Conservation (phyloP, 1,140 invertebrate genomes). For the Ruditapes philippinarum region DNA sequence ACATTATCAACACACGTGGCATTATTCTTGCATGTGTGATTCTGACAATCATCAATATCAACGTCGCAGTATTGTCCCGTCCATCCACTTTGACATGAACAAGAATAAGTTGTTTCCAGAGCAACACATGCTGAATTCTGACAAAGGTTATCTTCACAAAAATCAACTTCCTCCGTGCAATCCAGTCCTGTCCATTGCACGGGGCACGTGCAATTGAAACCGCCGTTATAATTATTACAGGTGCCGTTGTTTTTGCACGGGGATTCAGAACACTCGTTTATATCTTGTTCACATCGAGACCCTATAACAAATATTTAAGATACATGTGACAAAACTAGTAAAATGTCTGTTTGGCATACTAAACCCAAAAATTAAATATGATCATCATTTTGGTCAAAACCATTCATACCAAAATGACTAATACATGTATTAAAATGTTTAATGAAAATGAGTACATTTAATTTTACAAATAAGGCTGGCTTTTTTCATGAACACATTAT, state of each 20-base stretch:
- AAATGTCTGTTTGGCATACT: too few species aligned
- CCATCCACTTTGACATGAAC: constrained; percentile 95
- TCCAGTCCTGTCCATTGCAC: not conserved
- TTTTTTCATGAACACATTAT: too few species aligned
- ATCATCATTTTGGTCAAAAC: too few species aligned
- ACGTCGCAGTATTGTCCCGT: constrained; percentile 91
- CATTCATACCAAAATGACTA: too few species aligned
- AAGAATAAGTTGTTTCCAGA: constrained; percentile 87
- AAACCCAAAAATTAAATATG: too few species aligned
- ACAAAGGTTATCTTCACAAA: constrained; percentile 18
- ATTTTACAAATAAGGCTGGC: too few species aligned
- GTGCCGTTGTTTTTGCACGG: constrained; percentile 42
- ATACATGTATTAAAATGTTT: too few species aligned
- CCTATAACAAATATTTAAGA: not conserved
- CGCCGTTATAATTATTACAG: constrained; percentile 14
- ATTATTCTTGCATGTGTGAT: constrained; percentile 21
- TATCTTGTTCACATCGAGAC: constrained; percentile 6
- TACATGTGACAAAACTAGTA: too few species aligned
- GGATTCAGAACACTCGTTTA: constrained; percentile 11
- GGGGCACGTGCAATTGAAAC: not conserved
- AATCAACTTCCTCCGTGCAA: constrained; percentile 17
- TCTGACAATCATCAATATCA: constrained; percentile 87
- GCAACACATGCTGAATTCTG: constrained; percentile 91
- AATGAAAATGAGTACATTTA: too few species aligned
- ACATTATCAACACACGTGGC: constrained; percentile 31